Evolutionary conservation across 2,797 vertebrate genomes (phyloP), one percentile per base, ranked within the genome.

Genomic region (Nannoperca australis): DNA sequence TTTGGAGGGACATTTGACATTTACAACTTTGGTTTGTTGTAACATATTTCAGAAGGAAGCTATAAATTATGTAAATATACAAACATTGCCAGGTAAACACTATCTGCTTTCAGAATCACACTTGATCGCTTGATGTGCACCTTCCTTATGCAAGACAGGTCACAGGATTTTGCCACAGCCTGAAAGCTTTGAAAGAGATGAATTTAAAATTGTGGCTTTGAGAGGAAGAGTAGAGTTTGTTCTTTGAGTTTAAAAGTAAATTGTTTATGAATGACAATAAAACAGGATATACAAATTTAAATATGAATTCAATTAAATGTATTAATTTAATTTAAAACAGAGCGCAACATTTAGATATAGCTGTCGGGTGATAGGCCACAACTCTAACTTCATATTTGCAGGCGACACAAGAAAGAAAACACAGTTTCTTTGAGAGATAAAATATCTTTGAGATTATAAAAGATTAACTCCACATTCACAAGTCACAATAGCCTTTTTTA

Each of bases 391-490:
- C 22, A 44, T 50, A 47, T 20, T 56, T 68, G 3, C 18, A 62
- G 11, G 30, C 22, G 60, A 74, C 34, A 22, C 18, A 11, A 2
- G 20, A 8, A 45, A 70, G 4, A 70, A 58, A 72, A 44, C 5
- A 3, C 3, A 10, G 13, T 62, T 64, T 67, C 51, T 62, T 70
- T 77, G 56, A 73, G 15, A 78, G 45, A 68, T 40, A 65, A 47
- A 64, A 62, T 13, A 5, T 53, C 24, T 55, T 18, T 60, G 45
- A 83, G 80, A 83, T 91, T 83, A 82, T 69, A 18, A 76, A 69
- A 84, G 87, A 86, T 88, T 89, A 82, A 78, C 61, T 7, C 73
- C 40, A 62, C 7, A 34, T 53, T 82, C 51, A 70, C 55, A 78
- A 47, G 47, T 53, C 60, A 68, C 60, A 73, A 50, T 58, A 45